Evolutionary conservation across 1,140 invertebrate species (phyloP), one percentile per base, ranked within the genome.

Genomic region (Drosophila navojoa): DNA sequence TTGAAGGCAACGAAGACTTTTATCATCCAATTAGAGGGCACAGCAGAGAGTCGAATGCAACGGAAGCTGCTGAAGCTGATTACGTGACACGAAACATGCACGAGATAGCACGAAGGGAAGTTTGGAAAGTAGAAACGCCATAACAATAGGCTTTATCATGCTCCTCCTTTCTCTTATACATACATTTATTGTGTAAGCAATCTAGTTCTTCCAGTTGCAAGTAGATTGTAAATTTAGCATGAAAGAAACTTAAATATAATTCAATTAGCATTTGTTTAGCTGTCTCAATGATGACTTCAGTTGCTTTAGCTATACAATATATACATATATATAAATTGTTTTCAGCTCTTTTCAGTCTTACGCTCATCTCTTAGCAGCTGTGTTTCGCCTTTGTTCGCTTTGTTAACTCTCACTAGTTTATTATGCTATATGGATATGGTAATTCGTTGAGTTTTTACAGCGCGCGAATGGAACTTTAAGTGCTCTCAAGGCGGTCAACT

Each of bases 11-110:
- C 42, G 10, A 54, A 19, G 25, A 49, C 55, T n/a, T 52, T n/a
- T 52, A 15, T 72, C 67, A 57, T 58, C n/a, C 67, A 75, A 75
- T 75, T 75, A 70, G 52, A n/a, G 45, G 38, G 19, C 19, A 22
- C 19, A 32, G 22, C 29, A 45, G 29, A 22, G 19, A 22, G 19
- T 22, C 19, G 5, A 45, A 42, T 61, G 32, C 42, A 54, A 38
- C 52, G 50, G 61, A 38, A 58, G 50, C 47, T 38, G n/a, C 16
- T 22, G 19, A n/a, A n/a, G 25, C 19, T 25, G 27, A 10, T 25
- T 42, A 42, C 53, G 42, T 58, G 55, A 68, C 32, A 42, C 45
- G 55, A 22, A 29, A 10, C 25, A 59, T 4, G 9, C 55, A 45
- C 55, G 42, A 59, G 3, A 16, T 29, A 16, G 16, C n/a, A 16